phyloP scores from a whole-genome alignment of 2,888 invertebrate genomes.

The Heterodera filipjevi region DNA sequence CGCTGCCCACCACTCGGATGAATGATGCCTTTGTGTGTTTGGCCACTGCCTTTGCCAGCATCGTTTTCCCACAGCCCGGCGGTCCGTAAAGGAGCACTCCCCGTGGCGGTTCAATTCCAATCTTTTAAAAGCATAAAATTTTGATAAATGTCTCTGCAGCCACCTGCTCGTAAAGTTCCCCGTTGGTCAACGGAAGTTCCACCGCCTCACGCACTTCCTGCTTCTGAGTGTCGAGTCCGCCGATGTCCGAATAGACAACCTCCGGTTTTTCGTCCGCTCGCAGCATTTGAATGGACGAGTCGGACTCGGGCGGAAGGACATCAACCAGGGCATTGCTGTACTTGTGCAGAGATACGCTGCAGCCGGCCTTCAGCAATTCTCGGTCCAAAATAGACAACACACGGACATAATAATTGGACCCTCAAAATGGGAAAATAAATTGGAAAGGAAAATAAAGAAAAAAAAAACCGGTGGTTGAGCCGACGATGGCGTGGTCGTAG shows the following conservation, averaged over 20 bases:
- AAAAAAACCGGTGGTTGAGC: conserved; percentile 81
- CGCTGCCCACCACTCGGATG: conserved; percentile 96
- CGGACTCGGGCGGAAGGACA: conserved; percentile 97
- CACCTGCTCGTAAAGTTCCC: conserved; percentile 90
- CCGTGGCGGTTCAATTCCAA: conserved; percentile 94
- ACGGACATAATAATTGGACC: conserved; percentile 97
- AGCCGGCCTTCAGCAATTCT: conserved; percentile 93
- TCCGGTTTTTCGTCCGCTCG: conserved; percentile 81
- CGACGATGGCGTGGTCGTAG: conserved; percentile 98
- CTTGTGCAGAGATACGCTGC: conserved; percentile 96
- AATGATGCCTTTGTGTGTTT: conserved; percentile 78
- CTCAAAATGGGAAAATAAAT: conserved; percentile 66
- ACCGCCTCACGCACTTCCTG: conserved; percentile 98
- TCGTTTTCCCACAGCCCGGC: conserved; percentile 98
- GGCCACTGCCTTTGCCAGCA: conserved; percentile 83
- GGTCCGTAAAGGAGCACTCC: conserved; percentile 99
- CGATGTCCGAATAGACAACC: conserved; percentile 93
- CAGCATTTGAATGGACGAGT: conserved; percentile 97
- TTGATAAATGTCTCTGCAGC: not conserved
- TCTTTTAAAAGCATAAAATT: conserved; percentile 60
- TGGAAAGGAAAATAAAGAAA: not conserved
- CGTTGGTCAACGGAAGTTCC: conserved; percentile 94
- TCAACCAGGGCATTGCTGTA: conserved; percentile 99
- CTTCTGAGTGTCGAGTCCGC: conserved; percentile 99
- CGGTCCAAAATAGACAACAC: conserved; percentile 97